Percentiles rank a stretch among this genome's conserved stretches.
Evolutionary conservation across 1,140 invertebrate species (phyloP).

Genomic region (Euborellia annulipes): DNA sequence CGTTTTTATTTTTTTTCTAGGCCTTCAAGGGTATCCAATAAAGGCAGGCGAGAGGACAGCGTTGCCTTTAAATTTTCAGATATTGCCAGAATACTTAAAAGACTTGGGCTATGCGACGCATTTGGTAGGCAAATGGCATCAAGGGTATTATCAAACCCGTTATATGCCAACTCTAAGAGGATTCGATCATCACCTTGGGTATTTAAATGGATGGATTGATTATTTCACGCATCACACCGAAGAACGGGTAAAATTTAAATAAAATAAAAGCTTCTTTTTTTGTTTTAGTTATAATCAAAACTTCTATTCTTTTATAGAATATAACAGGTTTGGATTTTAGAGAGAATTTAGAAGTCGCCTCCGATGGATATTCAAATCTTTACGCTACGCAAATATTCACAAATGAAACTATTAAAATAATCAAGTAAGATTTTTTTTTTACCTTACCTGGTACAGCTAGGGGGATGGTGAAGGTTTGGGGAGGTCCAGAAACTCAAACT

Average conservation of each 20-base stretch:
- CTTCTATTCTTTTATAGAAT: background rate
- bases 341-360: slow-evolving; percentile 20
- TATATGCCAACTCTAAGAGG: slow-evolving; percentile 44
- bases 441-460: too few species aligned
- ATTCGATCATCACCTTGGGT: slow-evolving; percentile 49
- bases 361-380: slow-evolving; percentile 22
- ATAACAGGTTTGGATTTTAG: slow-evolving; percentile 27
- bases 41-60: slow-evolving; percentile 34
- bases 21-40: slow-evolving; percentile 39
- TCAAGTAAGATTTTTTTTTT: slow-evolving; percentile 12
- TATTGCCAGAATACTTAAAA: slow-evolving; percentile 36
- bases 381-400: slow-evolving; percentile 30
- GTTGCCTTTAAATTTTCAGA: slow-evolving; percentile 32
- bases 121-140: slow-evolving; percentile 55
- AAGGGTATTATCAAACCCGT: slow-evolving; percentile 40
- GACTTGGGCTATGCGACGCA: slow-evolving; percentile 46
- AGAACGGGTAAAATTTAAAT: background rate
- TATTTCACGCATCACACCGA: slow-evolving; percentile 31
- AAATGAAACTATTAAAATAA: slow-evolving; percentile 22
- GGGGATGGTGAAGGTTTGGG: too few species aligned
- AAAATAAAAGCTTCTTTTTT: background rate
- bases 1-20: too few species aligned
- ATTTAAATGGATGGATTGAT: slow-evolving; percentile 41
- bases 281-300: background rate
- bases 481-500: too few species aligned